phyloP scores from a whole-genome alignment of 2,797 vertebrate genomes.

The Phrynocephalus forsythii region DNA sequence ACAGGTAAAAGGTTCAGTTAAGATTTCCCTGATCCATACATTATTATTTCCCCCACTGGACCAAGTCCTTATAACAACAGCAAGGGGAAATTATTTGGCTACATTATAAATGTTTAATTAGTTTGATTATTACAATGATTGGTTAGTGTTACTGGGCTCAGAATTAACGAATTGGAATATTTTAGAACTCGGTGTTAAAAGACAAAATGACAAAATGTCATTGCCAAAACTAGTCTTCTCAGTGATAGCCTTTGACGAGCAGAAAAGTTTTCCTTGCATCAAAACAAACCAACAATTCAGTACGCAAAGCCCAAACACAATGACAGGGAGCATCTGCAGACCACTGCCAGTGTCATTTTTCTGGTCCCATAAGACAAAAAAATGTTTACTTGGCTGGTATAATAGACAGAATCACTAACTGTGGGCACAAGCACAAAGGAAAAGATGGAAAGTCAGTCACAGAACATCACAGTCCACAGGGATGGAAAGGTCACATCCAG shows the following conservation, averaged over 20 bases:
- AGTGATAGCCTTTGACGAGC: slow-evolving; percentile 11
- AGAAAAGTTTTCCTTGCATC: slow-evolving; percentile 23
- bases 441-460: slow-evolving; percentile 70
- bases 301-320: slow-evolving; percentile 48
- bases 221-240: neutral
- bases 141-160: neutral
- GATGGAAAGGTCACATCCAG: slow-evolving; percentile 66
- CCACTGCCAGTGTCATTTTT: slow-evolving; percentile 64
- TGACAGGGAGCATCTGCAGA: slow-evolving; percentile 70
- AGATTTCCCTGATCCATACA: neutral
- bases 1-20: slow-evolving; percentile 12
- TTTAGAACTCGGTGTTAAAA: neutral
- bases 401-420: slow-evolving; percentile 77
- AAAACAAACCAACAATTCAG: slow-evolving; percentile 53
- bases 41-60: neutral
- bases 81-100: neutral
- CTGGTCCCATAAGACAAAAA: slow-evolving; percentile 62
- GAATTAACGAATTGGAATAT: neutral
- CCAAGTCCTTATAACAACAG: neutral
- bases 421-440: slow-evolving; percentile 54
- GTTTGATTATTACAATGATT: neutral
- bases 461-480: slow-evolving; percentile 65
- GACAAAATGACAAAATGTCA: neutral
- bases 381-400: slow-evolving; percentile 74
- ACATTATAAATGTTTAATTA: neutral